Conservation (phyloP, 2,797 vertebrate species). For the Micrastur ruficollis region DNA sequence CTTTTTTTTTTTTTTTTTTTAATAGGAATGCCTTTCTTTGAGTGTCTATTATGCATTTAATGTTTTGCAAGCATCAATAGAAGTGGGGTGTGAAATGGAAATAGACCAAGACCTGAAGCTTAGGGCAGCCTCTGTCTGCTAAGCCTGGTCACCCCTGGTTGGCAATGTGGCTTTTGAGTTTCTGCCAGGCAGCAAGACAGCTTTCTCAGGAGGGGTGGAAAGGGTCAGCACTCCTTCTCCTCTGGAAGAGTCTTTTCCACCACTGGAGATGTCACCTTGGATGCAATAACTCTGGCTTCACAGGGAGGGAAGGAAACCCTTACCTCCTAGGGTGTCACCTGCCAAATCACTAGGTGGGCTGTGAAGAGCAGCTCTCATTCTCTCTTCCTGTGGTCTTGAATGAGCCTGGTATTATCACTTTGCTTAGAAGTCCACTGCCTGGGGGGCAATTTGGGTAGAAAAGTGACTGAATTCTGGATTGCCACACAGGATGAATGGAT, state of each 20-base stretch:
- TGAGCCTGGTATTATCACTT: neutral
- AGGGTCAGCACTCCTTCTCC: neutral
- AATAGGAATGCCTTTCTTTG: neutral
- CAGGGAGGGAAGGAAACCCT: neutral
- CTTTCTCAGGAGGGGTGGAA: neutral
- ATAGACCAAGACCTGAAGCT: neutral
- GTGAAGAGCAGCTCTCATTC: neutral
- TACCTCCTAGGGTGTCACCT: neutral
- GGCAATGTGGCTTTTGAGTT: neutral
- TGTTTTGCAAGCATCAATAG: neutral
- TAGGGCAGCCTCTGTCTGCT: neutral
- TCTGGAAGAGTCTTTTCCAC: neutral
- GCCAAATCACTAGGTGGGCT: neutral
- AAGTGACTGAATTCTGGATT: neutral
- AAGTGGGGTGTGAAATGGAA: neutral
- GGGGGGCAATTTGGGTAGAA: neutral
- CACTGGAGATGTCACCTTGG: neutral
- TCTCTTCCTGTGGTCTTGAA: neutral
- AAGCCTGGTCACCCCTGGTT: rapidly evolving
- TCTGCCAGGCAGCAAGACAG: neutral
- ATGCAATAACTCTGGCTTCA: neutral
- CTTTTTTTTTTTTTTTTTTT: neutral
- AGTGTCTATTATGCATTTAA: neutral
- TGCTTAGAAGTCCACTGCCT: neutral
- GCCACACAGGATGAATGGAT: neutral